Evolutionary conservation across 1,140 invertebrate genomes (phyloP), one percentile per base, ranked within the genome.

Genomic region (Apocrypta bakeri): DNA sequence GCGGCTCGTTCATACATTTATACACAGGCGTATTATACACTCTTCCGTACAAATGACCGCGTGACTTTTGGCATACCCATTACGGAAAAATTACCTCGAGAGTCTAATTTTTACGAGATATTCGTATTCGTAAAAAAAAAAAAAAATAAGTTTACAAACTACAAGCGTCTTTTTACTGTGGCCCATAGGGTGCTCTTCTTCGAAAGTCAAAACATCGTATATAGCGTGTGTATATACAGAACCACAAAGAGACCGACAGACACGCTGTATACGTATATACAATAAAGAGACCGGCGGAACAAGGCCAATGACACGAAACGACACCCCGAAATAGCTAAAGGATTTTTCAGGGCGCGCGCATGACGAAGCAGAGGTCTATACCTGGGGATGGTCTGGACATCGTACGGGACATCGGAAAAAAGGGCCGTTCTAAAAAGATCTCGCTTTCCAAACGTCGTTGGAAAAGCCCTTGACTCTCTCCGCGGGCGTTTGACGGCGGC

Each of bases 221-320:
- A 56, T 17, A 64, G 40, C 21, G 33, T n/a, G 33, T 37, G 33
- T 37, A 37, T 1, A 27, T 24, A 37, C n/a, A 73, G 25, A 75
- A 9, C 33, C n/a, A 37, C n/a, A 73, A 14, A 75, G 37, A 68
- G 24, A 14, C 63, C 72, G 72, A 31, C 42, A 61, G 12, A 6
- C 64, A 42, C n/a, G n/a, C n/a, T n/a, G 48, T 56, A 56, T 56
- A n/a, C n/a, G n/a, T n/a, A 56, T 48, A 56, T 48, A 56, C 25
- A 71, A 71, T 33, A 71, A 71, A 71, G 31, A n/a, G 68, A 21
- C 42, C 37, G 66, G 2, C 29, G 33, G 12, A 72, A 73, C 25
- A 82, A 78, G 68, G 68, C 74, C 66, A 78, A 82, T 63, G 66
- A 61, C 74, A 77, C 66, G 14, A 68, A 37, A 33, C n/a, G 79